Evolutionary conservation across 2,113 vertebrate genomes (phyloP).

Genomic region (Pangasianodon gigas): DNA sequence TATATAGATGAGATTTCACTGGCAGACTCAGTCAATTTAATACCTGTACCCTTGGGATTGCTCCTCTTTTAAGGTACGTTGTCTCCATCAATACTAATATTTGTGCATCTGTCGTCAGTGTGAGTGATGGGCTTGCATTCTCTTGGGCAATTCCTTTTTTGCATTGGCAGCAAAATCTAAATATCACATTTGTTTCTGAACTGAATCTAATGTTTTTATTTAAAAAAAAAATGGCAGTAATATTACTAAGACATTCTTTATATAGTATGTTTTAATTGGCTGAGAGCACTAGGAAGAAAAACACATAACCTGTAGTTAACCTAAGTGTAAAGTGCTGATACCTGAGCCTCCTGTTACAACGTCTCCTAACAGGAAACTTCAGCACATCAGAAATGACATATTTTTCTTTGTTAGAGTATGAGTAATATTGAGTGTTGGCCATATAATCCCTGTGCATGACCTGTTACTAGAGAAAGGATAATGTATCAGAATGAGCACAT

Average conservation of each 20-base stretch:
- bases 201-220: background rate
- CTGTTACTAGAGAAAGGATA: background rate
- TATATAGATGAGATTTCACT: slow-evolving; percentile 44
- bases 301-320: background rate
- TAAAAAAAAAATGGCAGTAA: background rate
- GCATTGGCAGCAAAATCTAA: background rate
- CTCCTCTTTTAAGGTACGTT: slow-evolving; percentile 30
- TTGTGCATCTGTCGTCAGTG: background rate
- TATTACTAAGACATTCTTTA: background rate
- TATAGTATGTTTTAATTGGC: background rate
- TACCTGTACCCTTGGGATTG: slow-evolving; percentile 14
- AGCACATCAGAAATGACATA: background rate
- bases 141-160: background rate
- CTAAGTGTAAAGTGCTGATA: background rate
- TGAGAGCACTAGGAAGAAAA: background rate
- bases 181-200: background rate
- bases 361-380: background rate
- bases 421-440: background rate
- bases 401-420: background rate
- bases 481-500: background rate
- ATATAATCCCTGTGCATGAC: background rate
- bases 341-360: background rate
- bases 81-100: slow-evolving; percentile 35
- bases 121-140: slow-evolving; percentile 1
- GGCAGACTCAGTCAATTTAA: slow-evolving; percentile 11